Evolutionary conservation across 1,140 invertebrate genomes (phyloP).

Genomic region (Hyles vespertilio): DNA sequence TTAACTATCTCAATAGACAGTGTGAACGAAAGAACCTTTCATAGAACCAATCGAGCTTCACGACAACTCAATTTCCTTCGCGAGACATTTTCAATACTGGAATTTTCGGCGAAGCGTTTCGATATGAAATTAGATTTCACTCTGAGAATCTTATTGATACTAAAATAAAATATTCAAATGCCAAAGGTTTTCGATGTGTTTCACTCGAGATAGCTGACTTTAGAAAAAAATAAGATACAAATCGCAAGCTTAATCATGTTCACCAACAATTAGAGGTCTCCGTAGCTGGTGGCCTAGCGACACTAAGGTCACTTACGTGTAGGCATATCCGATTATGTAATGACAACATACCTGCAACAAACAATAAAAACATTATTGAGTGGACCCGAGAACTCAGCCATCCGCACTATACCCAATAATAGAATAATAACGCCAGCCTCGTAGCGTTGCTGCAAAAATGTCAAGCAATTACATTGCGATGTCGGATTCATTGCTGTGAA

Average conservation of each 20-base stretch:
- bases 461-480: conserved; percentile 15
- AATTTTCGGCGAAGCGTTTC: conserved; percentile 21
- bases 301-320: neutral
- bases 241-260: too few relatives aligned
- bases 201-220: too few relatives aligned
- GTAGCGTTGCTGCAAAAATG: conserved; percentile 15
- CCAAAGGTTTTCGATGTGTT: too few relatives aligned
- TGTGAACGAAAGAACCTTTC: conserved; percentile 11
- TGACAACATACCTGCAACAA: conserved; percentile 7
- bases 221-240: too few relatives aligned
- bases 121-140: conserved; percentile 34
- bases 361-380: conserved; percentile 19
- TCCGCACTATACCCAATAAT: conserved; percentile 10
- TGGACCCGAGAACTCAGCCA: conserved; percentile 10
- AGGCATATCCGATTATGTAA: conserved; percentile 19
- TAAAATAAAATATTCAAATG: too few relatives aligned
- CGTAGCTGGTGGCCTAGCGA: too few relatives aligned
- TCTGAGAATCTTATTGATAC: neutral
- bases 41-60: conserved; percentile 11
- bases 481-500: neutral
- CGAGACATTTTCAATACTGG: conserved; percentile 30
- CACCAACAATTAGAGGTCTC: too few relatives aligned
- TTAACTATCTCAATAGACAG: too few relatives aligned
- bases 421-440: conserved; percentile 23
- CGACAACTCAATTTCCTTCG: conserved; percentile 38